These are phyloP conservation scores for Drosophila leonis DNA, from an alignment of 2,888 invertebrate species.

Conservation along the genomic window DNA sequence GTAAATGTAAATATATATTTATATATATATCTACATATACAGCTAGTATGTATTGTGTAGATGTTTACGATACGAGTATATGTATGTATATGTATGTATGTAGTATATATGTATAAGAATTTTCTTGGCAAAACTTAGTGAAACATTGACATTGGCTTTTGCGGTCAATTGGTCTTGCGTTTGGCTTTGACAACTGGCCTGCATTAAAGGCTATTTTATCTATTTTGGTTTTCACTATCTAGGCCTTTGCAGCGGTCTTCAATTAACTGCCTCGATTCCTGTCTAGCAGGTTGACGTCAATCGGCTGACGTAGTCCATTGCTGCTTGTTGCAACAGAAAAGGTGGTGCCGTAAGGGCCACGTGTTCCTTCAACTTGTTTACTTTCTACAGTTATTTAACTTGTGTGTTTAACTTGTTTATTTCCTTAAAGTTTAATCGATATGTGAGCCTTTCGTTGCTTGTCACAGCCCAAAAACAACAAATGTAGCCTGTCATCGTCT, in stretches of 20 bases:
- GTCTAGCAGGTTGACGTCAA: slow-evolving; percentile 24
- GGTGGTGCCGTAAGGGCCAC: slow-evolving; percentile 20
- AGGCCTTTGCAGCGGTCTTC: slow-evolving; percentile 32
- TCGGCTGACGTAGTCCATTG: slow-evolving; percentile 13
- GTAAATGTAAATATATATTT: slow-evolving; percentile 17
- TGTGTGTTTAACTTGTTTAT: slow-evolving; percentile 22
- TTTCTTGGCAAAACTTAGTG: slow-evolving; percentile 65
- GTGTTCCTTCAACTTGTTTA: slow-evolving; percentile 19
- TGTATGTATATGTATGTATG: too few species aligned
- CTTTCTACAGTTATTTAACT: slow-evolving; percentile 1
- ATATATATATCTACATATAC: slow-evolving; percentile 19
- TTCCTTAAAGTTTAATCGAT: slow-evolving; percentile 60
- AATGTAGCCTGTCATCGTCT: slow-evolving; percentile 66
- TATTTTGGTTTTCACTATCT: slow-evolving; percentile 51
- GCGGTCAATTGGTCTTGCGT: slow-evolving; percentile 52
- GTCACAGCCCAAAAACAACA: slow-evolving; percentile 15
- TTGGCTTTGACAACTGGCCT: slow-evolving; percentile 63
- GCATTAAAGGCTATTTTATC: slow-evolving; percentile 57
- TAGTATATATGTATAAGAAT: slow-evolving; percentile 12
- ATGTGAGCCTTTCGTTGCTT: slow-evolving; percentile 18
- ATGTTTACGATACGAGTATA: slow-evolving; percentile 11
- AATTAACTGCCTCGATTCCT: slow-evolving; percentile 21
- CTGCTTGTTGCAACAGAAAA: slow-evolving; percentile 31
- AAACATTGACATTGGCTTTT: slow-evolving; percentile 79
- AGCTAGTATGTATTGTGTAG: slow-evolving; percentile 5